phyloP scores from a whole-genome alignment of 2,113 vertebrate genomes.

The Sphaerodactylus townsendi region DNA sequence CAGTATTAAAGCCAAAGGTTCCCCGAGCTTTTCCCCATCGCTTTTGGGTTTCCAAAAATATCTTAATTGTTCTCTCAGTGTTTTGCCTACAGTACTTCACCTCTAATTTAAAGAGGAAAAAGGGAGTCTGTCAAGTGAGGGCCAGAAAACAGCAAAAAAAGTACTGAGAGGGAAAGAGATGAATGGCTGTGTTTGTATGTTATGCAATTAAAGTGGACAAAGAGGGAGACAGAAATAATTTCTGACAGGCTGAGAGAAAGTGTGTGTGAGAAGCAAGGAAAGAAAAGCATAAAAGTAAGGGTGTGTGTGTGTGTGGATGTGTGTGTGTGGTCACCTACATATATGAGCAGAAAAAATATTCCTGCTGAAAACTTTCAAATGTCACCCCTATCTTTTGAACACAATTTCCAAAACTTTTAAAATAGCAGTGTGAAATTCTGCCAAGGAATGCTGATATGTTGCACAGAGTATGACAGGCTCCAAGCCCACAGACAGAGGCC shows the following conservation, averaged over 20 bases:
- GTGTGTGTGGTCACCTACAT: accelerated
- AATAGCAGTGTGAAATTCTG: background rate
- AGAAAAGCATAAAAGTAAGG: background rate
- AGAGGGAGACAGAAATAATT: slow-evolving; percentile 39
- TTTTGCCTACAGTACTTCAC: slow-evolving; percentile 27
- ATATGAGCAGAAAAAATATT: background rate
- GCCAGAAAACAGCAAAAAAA: slow-evolving; percentile 4
- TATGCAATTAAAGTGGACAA: slow-evolving; percentile 52
- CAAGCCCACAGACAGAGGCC: background rate
- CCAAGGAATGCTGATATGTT: background rate
- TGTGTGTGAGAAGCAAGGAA: background rate
- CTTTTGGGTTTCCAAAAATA: slow-evolving; percentile 45
- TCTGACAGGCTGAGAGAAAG: background rate
- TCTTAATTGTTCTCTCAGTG: slow-evolving; percentile 48
- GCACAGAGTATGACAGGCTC: background rate
- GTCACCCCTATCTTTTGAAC: background rate
- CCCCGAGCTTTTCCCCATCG: slow-evolving; percentile 7
- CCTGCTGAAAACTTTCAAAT: background rate
- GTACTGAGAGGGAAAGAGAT: slow-evolving; percentile 30
- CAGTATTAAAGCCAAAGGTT: slow-evolving; percentile 55
- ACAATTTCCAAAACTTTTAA: background rate
- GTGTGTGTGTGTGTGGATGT: background rate
- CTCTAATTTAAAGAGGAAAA: slow-evolving; percentile 53
- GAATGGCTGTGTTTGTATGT: slow-evolving; percentile 8
- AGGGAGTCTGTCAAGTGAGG: background rate